Evolutionary conservation across 1,140 invertebrate species (phyloP).

Genomic region (Metopolophium dirhodum): DNA sequence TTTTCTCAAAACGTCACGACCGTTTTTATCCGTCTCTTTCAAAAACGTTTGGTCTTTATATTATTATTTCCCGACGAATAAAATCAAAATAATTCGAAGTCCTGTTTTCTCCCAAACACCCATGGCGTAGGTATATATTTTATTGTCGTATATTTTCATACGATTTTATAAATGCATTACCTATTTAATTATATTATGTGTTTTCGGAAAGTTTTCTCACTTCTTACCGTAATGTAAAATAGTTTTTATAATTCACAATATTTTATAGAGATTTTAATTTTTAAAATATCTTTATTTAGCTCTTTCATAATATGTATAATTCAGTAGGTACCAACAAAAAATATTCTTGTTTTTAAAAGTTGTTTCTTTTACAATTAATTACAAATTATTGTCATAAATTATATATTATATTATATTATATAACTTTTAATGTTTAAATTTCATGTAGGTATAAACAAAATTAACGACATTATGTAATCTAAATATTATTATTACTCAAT

Average conservation of each 20-base stretch:
- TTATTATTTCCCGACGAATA: not conserved
- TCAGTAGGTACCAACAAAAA: no score
- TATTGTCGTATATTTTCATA: not conserved
- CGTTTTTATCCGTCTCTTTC: conserved; percentile 1
- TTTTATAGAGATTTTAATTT: no score
- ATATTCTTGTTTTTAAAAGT: no score
- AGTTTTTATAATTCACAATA: not conserved
- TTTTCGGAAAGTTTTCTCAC: not conserved
- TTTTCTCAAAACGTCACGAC: conserved; percentile 6
- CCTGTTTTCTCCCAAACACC: not conserved
- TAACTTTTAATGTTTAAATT: no score
- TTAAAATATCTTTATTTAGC: no score
- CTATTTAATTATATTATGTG: not conserved
- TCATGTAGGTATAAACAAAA: no score
- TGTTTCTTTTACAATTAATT: no score
- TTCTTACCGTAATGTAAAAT: not conserved
- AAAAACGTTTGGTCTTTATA: not conserved
- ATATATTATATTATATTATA: no score
- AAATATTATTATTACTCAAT: no score
- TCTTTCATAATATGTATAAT: no score
- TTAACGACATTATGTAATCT: no score
- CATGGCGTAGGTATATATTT: not conserved
- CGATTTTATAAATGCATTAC: not conserved
- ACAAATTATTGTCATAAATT: no score
- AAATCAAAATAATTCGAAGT: not conserved